These are phyloP conservation scores for Zelleria hepariella DNA, from an alignment of 2,888 invertebrate genomes.

Conservation along the genomic window DNA sequence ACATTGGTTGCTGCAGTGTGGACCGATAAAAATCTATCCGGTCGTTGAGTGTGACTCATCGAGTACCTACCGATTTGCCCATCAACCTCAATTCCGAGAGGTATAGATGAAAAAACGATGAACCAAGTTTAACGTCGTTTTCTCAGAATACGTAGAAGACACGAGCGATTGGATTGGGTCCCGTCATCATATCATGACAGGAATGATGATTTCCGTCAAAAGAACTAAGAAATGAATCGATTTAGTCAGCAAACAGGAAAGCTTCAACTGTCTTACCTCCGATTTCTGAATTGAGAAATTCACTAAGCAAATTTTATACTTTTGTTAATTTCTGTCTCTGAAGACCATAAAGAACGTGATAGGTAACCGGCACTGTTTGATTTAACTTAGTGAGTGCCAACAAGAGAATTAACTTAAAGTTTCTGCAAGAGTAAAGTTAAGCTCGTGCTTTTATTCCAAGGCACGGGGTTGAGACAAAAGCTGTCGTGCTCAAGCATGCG, in stretches of 20 bases:
- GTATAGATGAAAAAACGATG: not conserved
- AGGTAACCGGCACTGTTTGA: too few species aligned
- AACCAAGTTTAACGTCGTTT: not conserved
- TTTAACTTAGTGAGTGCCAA: not conserved
- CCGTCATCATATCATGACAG: too few species aligned
- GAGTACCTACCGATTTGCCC: not conserved
- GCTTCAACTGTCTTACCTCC: too few species aligned
- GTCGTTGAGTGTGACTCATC: not conserved
- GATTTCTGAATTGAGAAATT: too few species aligned
- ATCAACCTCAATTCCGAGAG: not conserved
- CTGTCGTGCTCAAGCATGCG: constrained; percentile 2
- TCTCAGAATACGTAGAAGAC: not conserved
- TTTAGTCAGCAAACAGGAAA: too few species aligned
- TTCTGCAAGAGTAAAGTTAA: not conserved
- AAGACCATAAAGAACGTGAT: too few species aligned
- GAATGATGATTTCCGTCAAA: too few species aligned
- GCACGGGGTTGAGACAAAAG: not conserved
- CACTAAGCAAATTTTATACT: too few species aligned
- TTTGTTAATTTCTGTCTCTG: too few species aligned
- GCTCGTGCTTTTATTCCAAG: constrained; percentile 1
- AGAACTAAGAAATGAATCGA: too few species aligned
- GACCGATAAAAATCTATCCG: not conserved
- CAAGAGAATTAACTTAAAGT: not conserved
- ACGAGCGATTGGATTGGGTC: too few species aligned
- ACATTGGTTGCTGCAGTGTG: not conserved